Evolutionary conservation across 2,797 vertebrate species (phyloP).

Genomic region (Phataginus tetradactyla): DNA sequence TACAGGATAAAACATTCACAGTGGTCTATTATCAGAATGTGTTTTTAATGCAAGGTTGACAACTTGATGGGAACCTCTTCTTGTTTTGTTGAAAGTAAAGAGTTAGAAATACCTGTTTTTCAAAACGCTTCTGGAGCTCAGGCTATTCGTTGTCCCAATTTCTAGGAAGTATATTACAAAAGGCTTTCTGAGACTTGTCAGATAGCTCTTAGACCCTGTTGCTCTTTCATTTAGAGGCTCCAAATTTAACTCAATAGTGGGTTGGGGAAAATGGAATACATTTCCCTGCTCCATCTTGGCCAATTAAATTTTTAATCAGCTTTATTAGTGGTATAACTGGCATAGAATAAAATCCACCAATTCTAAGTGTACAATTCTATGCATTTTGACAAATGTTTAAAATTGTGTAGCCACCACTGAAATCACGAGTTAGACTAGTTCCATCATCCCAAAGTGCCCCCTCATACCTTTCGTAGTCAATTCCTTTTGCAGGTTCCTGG

Average conservation of each 20-base stretch:
- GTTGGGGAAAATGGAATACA: neutral
- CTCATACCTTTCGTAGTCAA: neutral
- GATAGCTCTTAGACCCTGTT: neutral
- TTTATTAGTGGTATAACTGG: neutral
- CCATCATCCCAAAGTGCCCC: neutral
- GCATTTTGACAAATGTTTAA: neutral
- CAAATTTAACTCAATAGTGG: conserved; percentile 12
- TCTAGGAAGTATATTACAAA: neutral
- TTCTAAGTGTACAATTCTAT: neutral
- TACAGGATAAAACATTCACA: neutral
- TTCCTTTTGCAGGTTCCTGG: neutral
- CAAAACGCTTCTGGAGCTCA: neutral
- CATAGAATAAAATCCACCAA: neutral
- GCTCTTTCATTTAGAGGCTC: neutral
- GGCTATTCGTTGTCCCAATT: neutral
- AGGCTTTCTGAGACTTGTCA: neutral
- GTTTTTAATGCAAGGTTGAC: neutral
- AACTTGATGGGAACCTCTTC: neutral
- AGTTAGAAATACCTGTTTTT: neutral
- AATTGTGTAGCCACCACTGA: neutral
- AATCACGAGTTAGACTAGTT: neutral
- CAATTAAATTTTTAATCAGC: neutral
- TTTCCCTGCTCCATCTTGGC: neutral
- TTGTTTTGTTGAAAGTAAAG: conserved; percentile 23
- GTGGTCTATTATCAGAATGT: neutral